Evolutionary conservation across 2,797 vertebrate genomes (phyloP), one percentile per base, ranked within the genome.

Genomic region (Leptoclinus maculatus): DNA sequence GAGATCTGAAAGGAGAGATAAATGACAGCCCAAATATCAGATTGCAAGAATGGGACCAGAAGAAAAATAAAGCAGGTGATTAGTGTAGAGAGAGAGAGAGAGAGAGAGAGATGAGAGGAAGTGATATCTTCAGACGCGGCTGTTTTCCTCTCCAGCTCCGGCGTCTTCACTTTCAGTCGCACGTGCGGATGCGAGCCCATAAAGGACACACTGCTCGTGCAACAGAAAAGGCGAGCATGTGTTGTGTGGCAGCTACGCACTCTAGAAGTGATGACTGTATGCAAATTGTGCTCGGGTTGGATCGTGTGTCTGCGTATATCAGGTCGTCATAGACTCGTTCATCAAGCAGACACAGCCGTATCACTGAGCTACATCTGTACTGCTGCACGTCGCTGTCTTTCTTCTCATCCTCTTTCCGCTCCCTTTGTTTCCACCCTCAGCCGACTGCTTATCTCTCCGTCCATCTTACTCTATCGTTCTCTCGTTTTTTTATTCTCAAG

Each of bases 61-160:
- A 83, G 87, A 87, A 88, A 89, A 89, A 90, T 84, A 90, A 90
- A 86, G 90, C 89, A 90, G 89, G 88, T 90, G 89, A 92, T 91
- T 90, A 91, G 87, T 83, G 83, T 19, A 53, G 86, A 78, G 65
- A 69, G 80, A 69, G 58, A 34, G 81, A 51, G 63, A 19, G 49
- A 23, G 83, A 81, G 89, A 86, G 66, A 71, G 83, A 83, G 89
- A 88, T 80, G 87, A 90, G 89, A 83, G 63, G 83, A 54, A 9
- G 76, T 13, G 83, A 89, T 88, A 83, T 78, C 56, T 80, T 85
- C 79, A 72, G 76, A 87, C 12, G 54, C 71, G 71, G 47, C 68
- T 49, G 39, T 81, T 78, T 76, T 77, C 65, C 77, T 77, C 56
- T 63, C 47, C 39, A 25, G 60, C 65, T 74, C 56, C 41, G 36